phyloP scores from a whole-genome alignment of 2,797 vertebrate species.

The Menidia menidia region DNA sequence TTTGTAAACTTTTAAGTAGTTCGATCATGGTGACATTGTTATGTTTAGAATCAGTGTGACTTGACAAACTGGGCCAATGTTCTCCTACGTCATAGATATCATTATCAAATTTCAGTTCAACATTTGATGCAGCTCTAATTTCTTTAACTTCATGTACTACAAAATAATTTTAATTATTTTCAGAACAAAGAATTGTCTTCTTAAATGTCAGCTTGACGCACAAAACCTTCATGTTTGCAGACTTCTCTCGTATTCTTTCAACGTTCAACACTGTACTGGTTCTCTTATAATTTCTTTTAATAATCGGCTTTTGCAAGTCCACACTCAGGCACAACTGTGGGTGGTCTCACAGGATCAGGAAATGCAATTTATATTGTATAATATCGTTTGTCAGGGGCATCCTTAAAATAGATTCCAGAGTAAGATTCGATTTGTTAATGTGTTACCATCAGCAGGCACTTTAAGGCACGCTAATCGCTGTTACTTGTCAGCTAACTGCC shows the following conservation, averaged over 20 bases:
- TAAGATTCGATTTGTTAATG: conserved; percentile 19
- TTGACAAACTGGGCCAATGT: neutral
- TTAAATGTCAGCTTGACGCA: too few species aligned
- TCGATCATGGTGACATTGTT: neutral
- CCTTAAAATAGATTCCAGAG: conserved; percentile 23
- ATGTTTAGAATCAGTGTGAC: neutral
- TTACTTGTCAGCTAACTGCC: conserved; percentile 28
- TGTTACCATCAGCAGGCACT: conserved; percentile 26
- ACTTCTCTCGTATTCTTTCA: too few species aligned
- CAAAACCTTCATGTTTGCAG: too few species aligned
- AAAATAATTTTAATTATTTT: too few species aligned
- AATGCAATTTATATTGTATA: conserved; percentile 2
- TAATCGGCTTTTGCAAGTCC: neutral
- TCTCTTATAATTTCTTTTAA: neutral
- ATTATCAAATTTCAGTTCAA: too few species aligned
- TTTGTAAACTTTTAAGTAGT: neutral
- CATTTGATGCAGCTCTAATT: too few species aligned
- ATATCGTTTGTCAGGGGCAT: conserved; percentile 6
- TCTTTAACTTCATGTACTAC: too few species aligned
- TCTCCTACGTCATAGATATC: neutral
- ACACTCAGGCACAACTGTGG: neutral
- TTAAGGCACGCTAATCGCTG: conserved; percentile 8
- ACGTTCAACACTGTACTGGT: neutral
- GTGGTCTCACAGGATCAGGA: conserved; percentile 8
- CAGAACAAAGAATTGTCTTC: too few species aligned